Percentiles rank a stretch among this genome's conserved stretches.
Evolutionary conservation across 2,113 vertebrate genomes (phyloP).

Genomic region (Gavialis gangeticus): DNA sequence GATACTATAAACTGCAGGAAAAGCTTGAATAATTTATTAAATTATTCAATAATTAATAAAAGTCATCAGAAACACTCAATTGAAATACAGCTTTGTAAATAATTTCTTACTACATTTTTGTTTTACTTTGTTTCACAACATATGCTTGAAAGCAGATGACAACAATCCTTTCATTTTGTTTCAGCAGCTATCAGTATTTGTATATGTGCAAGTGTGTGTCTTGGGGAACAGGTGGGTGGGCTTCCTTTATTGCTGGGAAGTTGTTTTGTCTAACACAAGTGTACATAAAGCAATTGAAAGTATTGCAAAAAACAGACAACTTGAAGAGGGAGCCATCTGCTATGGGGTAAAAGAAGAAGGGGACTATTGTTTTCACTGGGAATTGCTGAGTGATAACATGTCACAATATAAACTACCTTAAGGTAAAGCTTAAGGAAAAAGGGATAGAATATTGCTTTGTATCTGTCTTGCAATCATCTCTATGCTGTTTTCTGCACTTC

Average conservation of each 20-base stretch:
- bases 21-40: slow-evolving; percentile 31
- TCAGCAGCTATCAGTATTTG: neutral
- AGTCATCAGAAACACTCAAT: slow-evolving; percentile 7
- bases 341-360: neutral
- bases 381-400: neutral
- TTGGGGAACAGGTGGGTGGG: neutral
- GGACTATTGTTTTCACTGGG: neutral
- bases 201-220: neutral
- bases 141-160: neutral
- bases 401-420: neutral
- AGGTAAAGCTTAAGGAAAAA: neutral
- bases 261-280: neutral
- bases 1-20: neutral
- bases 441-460: neutral
- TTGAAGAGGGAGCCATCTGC: neutral
- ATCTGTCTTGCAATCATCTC: neutral
- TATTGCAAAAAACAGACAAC: neutral
- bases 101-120: neutral
- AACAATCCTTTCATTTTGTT: neutral
- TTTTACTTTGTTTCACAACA: neutral
- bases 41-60: slow-evolving; percentile 46
- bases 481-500: neutral
- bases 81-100: neutral
- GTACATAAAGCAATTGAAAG: neutral
- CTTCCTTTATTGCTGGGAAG: neutral